Conservation (phyloP, 35 echinoderm and acorn worm species). For the Patiria miniata region DNA sequence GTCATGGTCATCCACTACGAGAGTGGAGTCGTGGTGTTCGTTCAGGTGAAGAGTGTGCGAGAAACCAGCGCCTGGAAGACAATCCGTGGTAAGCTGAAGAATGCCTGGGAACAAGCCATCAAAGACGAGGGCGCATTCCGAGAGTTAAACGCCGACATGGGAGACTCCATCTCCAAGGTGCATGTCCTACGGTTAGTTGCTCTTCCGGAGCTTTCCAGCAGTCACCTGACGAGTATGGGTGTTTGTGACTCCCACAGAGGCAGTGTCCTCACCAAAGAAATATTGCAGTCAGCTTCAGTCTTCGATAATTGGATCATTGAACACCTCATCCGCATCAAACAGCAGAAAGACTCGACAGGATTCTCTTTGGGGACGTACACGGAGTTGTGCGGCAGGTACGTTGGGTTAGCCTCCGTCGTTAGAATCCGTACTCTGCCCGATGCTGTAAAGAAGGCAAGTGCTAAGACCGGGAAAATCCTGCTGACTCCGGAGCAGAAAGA, state of each 20-base stretch:
- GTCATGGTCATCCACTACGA: not conserved
- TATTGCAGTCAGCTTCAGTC: not conserved
- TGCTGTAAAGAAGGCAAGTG: conserved; percentile 43
- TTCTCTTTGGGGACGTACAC: conserved; percentile 23
- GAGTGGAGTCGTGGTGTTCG: not conserved
- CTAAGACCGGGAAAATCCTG: conserved; percentile 51
- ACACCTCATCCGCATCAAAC: not conserved
- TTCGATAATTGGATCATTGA: not conserved
- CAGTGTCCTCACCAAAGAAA: not conserved
- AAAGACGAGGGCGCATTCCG: conserved; percentile 9
- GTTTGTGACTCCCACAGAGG: not conserved
- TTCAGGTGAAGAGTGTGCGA: not conserved
- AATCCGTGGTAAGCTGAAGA: not conserved
- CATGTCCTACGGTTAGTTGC: not conserved
- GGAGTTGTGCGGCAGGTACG: conserved; percentile 63
- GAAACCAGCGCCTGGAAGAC: not conserved
- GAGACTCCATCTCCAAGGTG: not conserved
- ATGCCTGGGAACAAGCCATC: not conserved
- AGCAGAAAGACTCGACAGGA: not conserved
- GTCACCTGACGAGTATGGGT: not conserved
- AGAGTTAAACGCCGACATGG: not conserved
- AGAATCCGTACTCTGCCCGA: conserved; percentile 53
- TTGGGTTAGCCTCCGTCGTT: conserved; percentile 49
- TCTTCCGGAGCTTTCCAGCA: not conserved
- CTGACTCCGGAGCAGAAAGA: conserved; percentile 58